Evolutionary conservation across 2,888 invertebrate genomes (phyloP), one percentile per base, ranked within the genome.

Genomic region (Dione vanillae): DNA sequence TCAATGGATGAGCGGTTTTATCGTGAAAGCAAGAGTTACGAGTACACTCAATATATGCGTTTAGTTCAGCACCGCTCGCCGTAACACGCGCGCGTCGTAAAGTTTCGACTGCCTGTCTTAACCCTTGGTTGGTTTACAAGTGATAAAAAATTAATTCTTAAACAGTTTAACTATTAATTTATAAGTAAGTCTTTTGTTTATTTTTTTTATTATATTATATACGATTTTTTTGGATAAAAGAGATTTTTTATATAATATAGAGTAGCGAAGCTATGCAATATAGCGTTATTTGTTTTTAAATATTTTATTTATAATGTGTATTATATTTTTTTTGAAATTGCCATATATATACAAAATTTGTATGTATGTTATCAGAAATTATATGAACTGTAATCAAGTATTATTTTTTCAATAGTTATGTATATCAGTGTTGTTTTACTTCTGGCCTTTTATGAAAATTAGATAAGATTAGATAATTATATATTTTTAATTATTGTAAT

Each of bases 21-120:
- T 14, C 49, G 54, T 67, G 67, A 70, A 73, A 73, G 70, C 67
- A 73, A 73, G 41, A 68, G 67, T 73, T 65, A 65, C 73, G 47
- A 67, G 43, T n/a, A 61, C 61, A 43, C 45, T 45, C 27, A 27
- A 37, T 51, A 35, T 52, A n/a, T 14, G 19, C 40, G 52, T 37
- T 20, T 37, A 69, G 69, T 69, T 56, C 56, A 27, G 64, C 56
- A 47, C 47, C n/a, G 64, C n/a, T 27, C 47, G 14, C 47, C 43
- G 54, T n/a, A 27, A 56, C 35, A 47, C 64, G 54, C 64, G 62
- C 62, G 52, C 69, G 69, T 64, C 64, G 16, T 9, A 37, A 27
- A 52, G 43, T 52, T 5, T 5, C 7, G n/a, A 3, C 35, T 10
- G 9, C 10, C 47, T 52, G 47, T 45, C 1, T n/a, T 40, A 61